These are phyloP conservation scores for Poeciliopsis turrubarensis DNA, from an alignment of 2,113 vertebrate genomes.

Conservation along the genomic window DNA sequence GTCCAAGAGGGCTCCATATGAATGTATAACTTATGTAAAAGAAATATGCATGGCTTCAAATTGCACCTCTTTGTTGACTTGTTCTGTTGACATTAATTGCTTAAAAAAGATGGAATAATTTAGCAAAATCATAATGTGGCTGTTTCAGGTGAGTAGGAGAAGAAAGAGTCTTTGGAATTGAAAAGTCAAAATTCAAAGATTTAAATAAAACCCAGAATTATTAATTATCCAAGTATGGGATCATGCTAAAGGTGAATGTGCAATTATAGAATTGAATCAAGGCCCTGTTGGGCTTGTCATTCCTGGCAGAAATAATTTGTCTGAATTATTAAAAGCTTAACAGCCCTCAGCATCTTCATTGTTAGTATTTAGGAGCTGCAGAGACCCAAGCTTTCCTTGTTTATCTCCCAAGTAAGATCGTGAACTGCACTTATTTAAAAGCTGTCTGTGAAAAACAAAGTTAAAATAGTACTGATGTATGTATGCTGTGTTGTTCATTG, in stretches of 20 bases:
- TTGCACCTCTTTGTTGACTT: not conserved
- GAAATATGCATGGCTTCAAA: not conserved
- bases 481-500: conserved; percentile 14
- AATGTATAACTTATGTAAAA: not conserved
- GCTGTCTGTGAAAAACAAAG: not conserved
- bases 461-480: not conserved
- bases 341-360: conserved; percentile 50
- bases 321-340: conserved; percentile 79
- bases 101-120: not conserved
- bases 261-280: conserved; percentile 83
- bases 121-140: not conserved
- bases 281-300: conserved; percentile 77
- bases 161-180: not conserved
- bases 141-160: not conserved
- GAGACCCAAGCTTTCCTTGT: conserved; percentile 14
- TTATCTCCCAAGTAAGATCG: conserved; percentile 32
- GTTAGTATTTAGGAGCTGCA: conserved; percentile 22
- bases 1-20: too few relatives aligned
- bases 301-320: conserved; percentile 82
- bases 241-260: conserved; percentile 77
- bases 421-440: conserved; percentile 25
- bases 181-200: not conserved
- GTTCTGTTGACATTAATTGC: not conserved
- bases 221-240: conserved; percentile 80
- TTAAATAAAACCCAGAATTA: conserved; percentile 72